Base-by-base conservation (phyloP, 2,113 vertebrate genomes). In the Lophius piscatorius region DNA sequence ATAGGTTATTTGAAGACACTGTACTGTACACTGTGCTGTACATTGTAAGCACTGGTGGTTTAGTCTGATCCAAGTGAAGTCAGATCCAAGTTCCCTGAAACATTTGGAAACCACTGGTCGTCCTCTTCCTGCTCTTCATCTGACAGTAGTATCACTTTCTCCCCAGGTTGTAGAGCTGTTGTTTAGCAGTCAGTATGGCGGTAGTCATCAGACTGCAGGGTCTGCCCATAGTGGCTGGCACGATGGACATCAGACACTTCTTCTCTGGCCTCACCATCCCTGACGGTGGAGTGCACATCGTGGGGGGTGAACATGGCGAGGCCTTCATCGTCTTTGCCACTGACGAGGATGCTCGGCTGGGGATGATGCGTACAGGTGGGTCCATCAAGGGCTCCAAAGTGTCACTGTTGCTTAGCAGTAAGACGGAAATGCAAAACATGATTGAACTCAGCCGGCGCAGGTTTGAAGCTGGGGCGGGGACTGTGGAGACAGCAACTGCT, bases 211-310 rank as follows among this genome's bases (percentile, higher is more conserved):
- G 97, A 90, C 95, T 99, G 92, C 98, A 99, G 92, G 97, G 98
- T 93, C 95, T 99, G 93, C 97, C 98, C 90, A 99, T 99, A 94
- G 95, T 99, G 94, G 98, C 97, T 76, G 98, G 98, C 91, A 99
- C 98, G 92, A 99, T 99, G 98, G 98, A 99, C 94, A 99, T 99
- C 94, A 94, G 97, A 81, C 97, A 99, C 95, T 99, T 99, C 98
- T 99, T 99, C 98, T 99, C 97, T 93, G 98, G 98, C 93, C 94
- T 99, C 90, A 99, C 95, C 92, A 99, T 99, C 90, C 97, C 97
- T 59, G 97, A 99, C 93, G 97, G 97, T 92, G 97, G 97, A 87
- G 95, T 99, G 84, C 97, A 99, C 95, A 99, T 99, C 93, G 97
- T 99, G 89, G 97, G 97, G 92, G 97, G 97, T 91, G 97, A 99